phyloP scores from a whole-genome alignment of 2,888 invertebrate species.

The Synergus laeviventris region DNA sequence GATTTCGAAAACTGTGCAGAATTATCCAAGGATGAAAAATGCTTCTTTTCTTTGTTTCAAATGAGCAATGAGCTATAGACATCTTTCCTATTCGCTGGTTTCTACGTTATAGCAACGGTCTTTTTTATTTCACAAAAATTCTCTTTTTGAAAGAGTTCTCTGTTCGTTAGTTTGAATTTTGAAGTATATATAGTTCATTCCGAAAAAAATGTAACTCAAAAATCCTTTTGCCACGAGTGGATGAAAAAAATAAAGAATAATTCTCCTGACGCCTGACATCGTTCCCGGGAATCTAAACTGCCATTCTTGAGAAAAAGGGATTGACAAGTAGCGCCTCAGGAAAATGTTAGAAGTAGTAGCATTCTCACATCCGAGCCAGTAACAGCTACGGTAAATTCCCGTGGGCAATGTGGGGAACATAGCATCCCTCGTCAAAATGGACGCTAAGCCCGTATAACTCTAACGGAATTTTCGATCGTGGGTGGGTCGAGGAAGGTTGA shows the following conservation, averaged over 20 bases:
- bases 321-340: slow-evolving; percentile 7
- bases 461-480: slow-evolving; percentile 76
- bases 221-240: neutral
- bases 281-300: neutral
- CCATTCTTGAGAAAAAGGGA: neutral
- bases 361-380: slow-evolving; percentile 17
- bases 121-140: too few relatives aligned
- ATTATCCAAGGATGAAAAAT: too few relatives aligned
- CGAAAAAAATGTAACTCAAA: too few relatives aligned
- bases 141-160: too few relatives aligned
- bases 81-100: too few relatives aligned
- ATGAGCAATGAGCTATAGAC: too few relatives aligned
- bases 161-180: too few relatives aligned
- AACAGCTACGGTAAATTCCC: slow-evolving; percentile 45
- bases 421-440: slow-evolving; percentile 74
- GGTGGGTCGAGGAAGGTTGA: slow-evolving; percentile 65
- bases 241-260: neutral
- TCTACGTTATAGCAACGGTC: too few relatives aligned
- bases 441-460: slow-evolving; percentile 75
- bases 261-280: neutral
- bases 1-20: too few relatives aligned
- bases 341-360: slow-evolving; percentile 17
- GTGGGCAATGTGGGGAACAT: slow-evolving; percentile 55
- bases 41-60: too few relatives aligned
- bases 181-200: too few relatives aligned